Conservation (phyloP, 1,140 invertebrate species). For the Ostrea edulis region DNA sequence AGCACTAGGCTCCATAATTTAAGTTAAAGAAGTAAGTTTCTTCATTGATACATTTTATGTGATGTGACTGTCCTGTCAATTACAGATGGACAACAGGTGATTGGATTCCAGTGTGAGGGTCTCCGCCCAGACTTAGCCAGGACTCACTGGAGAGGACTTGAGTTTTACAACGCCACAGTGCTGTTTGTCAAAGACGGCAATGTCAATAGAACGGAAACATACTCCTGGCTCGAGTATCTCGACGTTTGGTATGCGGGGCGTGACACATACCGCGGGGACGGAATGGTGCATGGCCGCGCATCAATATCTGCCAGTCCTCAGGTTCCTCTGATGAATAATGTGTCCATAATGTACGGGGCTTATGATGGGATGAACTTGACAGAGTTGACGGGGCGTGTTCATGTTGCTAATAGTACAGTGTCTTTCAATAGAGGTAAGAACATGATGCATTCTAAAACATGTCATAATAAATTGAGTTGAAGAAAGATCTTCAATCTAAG, state of each 20-base stretch:
- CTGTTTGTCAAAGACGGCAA: conserved; percentile 55
- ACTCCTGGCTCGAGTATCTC: conserved; percentile 88
- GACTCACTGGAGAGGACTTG: conserved; percentile 77
- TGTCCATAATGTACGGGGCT: conserved; percentile 90
- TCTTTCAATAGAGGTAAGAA: conserved; percentile 88
- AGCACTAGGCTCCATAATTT: no score
- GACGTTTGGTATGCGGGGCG: conserved; percentile 90
- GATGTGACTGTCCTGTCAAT: conserved; percentile 27
- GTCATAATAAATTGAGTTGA: no score
- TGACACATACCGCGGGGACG: conserved; percentile 80
- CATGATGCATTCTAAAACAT: not conserved
- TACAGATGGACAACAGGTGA: conserved; percentile 76
- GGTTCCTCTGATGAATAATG: conserved; percentile 89
- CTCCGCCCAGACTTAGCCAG: conserved; percentile 68
- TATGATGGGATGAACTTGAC: conserved; percentile 96
- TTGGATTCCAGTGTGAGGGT: conserved; percentile 77
- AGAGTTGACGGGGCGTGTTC: conserved; percentile 88
- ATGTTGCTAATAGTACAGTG: conserved; percentile 89
- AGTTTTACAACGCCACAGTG: conserved; percentile 77
- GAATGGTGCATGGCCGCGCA: conserved; percentile 89
- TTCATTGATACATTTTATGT: no score
- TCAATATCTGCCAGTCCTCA: conserved; percentile 92
- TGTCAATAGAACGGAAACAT: conserved; percentile 83
- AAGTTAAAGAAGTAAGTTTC: no score
- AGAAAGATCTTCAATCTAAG: no score